These are phyloP conservation scores for Vanessa tameamea DNA, from an alignment of 1,140 invertebrate species.

Conservation along the genomic window DNA sequence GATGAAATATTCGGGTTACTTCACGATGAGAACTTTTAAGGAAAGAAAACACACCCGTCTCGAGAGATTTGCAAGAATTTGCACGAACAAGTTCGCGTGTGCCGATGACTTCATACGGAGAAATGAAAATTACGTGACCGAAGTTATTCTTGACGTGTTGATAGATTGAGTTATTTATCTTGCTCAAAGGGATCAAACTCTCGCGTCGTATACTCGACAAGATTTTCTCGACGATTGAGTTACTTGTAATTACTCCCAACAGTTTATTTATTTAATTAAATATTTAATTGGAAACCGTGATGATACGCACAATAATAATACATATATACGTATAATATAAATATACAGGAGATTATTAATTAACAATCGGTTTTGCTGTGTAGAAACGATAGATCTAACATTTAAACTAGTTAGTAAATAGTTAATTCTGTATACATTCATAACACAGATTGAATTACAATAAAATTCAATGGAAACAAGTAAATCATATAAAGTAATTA, in stretches of 20 bases:
- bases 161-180: slow-evolving; percentile 33
- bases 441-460: no score
- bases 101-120: slow-evolving; percentile 24
- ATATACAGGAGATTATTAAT: no score
- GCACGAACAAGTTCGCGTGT: slow-evolving; percentile 11
- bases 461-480: no score
- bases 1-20: slow-evolving; percentile 21
- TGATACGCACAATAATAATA: no score
- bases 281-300: background rate
- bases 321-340: no score
- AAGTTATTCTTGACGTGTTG: slow-evolving; percentile 21
- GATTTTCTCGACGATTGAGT: slow-evolving; percentile 1
- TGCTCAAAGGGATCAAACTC: slow-evolving; percentile 23
- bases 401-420: no score
- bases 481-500: no score
- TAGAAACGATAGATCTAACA: no score
- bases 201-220: background rate
- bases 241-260: background rate
- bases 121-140: slow-evolving; percentile 30
- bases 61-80: slow-evolving; percentile 23
- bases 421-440: no score
- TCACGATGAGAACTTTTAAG: background rate
- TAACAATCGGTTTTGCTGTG: no score
- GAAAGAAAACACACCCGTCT: slow-evolving; percentile 26
- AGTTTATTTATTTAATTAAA: background rate